Conservation (phyloP, 2,888 invertebrate genomes). For the Conops quadrifasciatus region DNA sequence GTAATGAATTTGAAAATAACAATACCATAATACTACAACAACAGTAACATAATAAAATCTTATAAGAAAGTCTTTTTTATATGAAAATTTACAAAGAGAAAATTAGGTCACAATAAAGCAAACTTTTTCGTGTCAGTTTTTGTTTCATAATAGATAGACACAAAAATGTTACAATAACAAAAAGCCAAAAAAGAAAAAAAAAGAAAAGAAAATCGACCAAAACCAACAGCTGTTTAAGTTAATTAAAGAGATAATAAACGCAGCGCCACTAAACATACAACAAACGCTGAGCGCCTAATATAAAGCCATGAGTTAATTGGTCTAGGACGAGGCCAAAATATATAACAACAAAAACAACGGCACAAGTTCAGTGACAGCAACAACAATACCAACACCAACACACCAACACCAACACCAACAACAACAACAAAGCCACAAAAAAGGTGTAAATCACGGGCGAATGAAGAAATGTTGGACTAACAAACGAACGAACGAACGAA, state of each 20-base stretch:
- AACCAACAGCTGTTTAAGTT: constrained; percentile 5
- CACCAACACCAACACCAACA: constrained; percentile 8
- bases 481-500: constrained; percentile 34
- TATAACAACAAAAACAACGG: not conserved
- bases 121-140: no score
- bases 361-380: not conserved
- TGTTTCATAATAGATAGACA: no score
- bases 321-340: constrained; percentile 58
- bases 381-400: not conserved
- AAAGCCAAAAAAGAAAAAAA: not conserved
- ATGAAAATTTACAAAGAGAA: no score
- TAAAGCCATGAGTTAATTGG: constrained; percentile 61
- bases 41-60: no score
- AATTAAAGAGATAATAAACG: not conserved
- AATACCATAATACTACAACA: no score
- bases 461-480: constrained; percentile 31
- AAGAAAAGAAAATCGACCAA: not conserved
- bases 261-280: not conserved
- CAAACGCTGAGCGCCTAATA: constrained; percentile 54
- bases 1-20: no score
- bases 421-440: not conserved
- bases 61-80: no score
- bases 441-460: constrained; percentile 42
- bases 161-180: not conserved
- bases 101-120: no score